Conservation (phyloP, 2,797 vertebrate species). For the Ara ararauna region DNA sequence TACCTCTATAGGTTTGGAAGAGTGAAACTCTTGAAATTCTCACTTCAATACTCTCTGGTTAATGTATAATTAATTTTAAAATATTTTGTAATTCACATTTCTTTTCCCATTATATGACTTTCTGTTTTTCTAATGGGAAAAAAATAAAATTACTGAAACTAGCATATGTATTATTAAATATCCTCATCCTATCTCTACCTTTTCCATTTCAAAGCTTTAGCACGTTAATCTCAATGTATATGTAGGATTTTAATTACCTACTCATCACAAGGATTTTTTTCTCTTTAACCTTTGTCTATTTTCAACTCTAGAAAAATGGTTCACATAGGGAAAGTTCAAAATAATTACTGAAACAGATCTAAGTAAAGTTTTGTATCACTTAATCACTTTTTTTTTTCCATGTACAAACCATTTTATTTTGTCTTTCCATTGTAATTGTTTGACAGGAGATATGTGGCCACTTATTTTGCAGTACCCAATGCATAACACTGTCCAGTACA, state of each 20-base stretch:
- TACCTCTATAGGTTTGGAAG: background rate
- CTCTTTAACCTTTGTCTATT: background rate
- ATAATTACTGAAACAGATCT: background rate
- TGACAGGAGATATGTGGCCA: background rate
- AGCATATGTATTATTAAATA: background rate
- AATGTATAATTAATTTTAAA: conserved; percentile 8
- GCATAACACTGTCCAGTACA: background rate
- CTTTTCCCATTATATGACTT: background rate
- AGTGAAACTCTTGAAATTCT: background rate
- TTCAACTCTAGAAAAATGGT: background rate
- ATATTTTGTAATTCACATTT: background rate
- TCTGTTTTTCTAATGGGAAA: background rate
- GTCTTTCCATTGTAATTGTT: background rate
- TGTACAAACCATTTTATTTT: background rate
- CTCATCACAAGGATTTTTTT: background rate
- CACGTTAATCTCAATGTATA: background rate
- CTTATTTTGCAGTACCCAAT: background rate
- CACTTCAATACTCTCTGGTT: background rate
- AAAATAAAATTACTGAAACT: background rate
- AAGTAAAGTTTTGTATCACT: background rate
- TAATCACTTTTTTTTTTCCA: background rate
- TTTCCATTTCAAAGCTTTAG: background rate
- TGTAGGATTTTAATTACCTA: background rate
- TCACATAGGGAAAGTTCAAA: background rate
- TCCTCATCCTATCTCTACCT: background rate